A percentile compares a stretch with the other conserved stretches of the same genome.
Conservation (phyloP, 2,113 vertebrate genomes). For the Porphyrio hochstetteri region DNA sequence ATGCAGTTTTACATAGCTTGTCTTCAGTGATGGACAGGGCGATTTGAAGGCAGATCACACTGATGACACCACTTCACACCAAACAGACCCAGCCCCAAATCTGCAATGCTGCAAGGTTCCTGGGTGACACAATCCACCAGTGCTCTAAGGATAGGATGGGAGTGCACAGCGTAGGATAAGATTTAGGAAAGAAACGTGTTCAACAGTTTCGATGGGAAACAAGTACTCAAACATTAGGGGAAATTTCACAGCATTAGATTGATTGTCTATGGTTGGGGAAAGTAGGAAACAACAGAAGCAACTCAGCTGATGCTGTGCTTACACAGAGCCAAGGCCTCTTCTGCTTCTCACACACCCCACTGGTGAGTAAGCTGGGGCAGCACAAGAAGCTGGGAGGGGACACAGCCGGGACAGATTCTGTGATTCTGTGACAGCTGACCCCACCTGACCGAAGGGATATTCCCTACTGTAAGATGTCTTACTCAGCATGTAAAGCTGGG, state of each 20-base stretch:
- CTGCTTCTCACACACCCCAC: no score
- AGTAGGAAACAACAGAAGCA: background rate
- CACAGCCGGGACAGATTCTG: no score
- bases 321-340: no score
- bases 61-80: background rate
- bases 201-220: background rate
- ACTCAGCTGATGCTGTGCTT: background rate
- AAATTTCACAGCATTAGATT: background rate
- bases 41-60: background rate
- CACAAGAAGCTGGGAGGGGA: no score
- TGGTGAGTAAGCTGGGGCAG: no score
- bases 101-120: fast-evolving
- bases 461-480: no score
- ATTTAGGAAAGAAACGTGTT: background rate
- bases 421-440: no score
- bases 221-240: background rate
- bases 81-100: background rate
- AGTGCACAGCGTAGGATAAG: background rate
- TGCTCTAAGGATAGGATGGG: background rate
- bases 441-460: no score
- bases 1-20: fast-evolving
- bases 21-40: background rate
- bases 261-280: background rate
- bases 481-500: no score
- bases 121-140: background rate